Conservation (phyloP, 2,113 vertebrate genomes). For the Rhinolophus ferrumequinum region DNA sequence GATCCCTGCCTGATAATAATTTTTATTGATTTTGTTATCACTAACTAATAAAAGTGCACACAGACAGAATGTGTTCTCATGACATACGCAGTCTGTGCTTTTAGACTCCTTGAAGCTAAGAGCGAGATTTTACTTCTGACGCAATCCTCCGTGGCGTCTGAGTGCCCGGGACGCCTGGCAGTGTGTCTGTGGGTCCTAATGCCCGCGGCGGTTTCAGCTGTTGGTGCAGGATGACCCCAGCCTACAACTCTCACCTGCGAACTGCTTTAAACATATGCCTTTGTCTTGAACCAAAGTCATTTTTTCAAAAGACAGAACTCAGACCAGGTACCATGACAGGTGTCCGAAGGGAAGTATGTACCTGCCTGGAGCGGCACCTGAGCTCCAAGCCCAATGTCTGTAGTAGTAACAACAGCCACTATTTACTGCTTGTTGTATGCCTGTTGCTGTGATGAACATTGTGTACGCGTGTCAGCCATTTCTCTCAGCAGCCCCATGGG, state of each 20-base stretch:
- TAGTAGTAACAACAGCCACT: neutral
- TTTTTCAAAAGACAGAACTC: neutral
- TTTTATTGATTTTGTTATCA: neutral
- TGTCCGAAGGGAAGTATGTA: neutral
- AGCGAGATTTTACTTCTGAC: neutral
- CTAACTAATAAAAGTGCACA: neutral
- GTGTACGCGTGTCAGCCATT: neutral
- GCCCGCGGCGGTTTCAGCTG: neutral
- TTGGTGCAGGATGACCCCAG: neutral
- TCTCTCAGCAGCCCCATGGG: neutral
- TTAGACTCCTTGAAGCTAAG: neutral
- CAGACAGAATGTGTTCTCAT: neutral
- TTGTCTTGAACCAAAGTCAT: neutral
- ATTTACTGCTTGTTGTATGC: neutral
- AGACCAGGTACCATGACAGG: neutral
- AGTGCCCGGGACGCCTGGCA: neutral
- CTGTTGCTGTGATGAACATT: neutral
- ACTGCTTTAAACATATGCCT: neutral
- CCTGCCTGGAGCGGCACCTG: neutral
- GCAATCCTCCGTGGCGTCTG: neutral
- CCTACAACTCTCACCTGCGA: neutral
- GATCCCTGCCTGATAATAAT: neutral
- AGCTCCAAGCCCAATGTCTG: neutral
- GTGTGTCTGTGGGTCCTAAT: neutral
- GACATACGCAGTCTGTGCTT: neutral